Base-by-base conservation (phyloP, 2,797 vertebrate species). In the Gallinago stenura region DNA sequence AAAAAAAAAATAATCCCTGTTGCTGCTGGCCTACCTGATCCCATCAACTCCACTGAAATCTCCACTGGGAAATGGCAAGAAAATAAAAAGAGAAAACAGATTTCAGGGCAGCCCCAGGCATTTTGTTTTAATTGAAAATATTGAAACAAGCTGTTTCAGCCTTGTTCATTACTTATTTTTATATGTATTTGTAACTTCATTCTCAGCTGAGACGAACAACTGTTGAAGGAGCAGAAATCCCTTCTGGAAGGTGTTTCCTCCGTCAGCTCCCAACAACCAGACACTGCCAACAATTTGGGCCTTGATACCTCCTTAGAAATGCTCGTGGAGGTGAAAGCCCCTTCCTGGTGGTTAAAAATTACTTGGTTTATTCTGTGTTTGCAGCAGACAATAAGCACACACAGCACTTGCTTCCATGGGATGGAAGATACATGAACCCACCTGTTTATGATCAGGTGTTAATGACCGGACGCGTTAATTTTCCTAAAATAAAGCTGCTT, bases 121-220 rank as follows among this genome's bases (percentile, higher is more conserved):
- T 26, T 94, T 39, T 20, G 33, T 45, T 93, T 88, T 95, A 76
- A 90, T 90, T 79, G 90, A 56, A 86, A 83, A 76, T 54, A 82
- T 17, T 35, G 71, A 61, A 92, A 82, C 48, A 61, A 92, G 75
- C 43, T 70, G 70, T 61, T 89, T 71, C 85, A 72, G 69, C 45
- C 73, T 76, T 31, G 81, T 76, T 80, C 69, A 26, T 89, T 61
- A 12, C 87, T 90, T 70, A 57, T 82, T 75, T 92, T 82, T 51
- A 37, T n/a, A 43, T 11, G 30, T 39, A 15, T 61, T 82, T 37
- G 30, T 70, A 75, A 31, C 43, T 92, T 53, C 14, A 6, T 48
- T 82, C 83, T 73, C 75, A 78, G 70, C 35, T 84, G 83, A 81
- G 70, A 51, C 19, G 45, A 84, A 37, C 56, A 24, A 50, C 15